Conservation (phyloP, 2,797 vertebrate species). For the Trachops cirrhosus region DNA sequence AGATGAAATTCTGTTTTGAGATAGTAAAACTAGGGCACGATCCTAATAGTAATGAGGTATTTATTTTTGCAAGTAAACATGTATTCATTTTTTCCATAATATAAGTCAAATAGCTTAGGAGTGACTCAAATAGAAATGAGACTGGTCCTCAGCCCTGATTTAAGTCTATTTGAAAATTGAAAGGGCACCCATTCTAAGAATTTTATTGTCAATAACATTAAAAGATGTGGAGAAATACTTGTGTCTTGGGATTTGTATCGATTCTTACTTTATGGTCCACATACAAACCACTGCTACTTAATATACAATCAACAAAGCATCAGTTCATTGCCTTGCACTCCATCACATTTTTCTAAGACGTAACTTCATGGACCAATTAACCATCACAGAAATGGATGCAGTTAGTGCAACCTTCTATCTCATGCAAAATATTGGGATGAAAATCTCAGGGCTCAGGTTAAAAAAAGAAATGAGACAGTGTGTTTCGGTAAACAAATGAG, state of each 20-base stretch:
- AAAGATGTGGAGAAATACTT: neutral
- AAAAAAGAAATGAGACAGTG: neutral
- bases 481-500: neutral
- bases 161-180: neutral
- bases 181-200: neutral
- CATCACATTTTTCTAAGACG: neutral
- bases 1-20: neutral
- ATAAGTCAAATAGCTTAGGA: neutral
- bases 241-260: neutral
- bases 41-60: neutral
- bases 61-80: neutral
- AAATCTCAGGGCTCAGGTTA: neutral
- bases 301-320: neutral
- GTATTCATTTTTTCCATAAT: neutral
- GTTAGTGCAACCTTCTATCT: neutral
- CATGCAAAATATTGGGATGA: neutral
- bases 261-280: neutral
- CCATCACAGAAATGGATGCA: neutral
- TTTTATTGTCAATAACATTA: neutral
- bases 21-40: neutral
- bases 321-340: neutral
- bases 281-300: neutral
- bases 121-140: neutral
- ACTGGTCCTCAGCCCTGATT: neutral
- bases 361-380: neutral